phyloP scores from a whole-genome alignment of 2,888 invertebrate species.

The Synergus itoensis region DNA sequence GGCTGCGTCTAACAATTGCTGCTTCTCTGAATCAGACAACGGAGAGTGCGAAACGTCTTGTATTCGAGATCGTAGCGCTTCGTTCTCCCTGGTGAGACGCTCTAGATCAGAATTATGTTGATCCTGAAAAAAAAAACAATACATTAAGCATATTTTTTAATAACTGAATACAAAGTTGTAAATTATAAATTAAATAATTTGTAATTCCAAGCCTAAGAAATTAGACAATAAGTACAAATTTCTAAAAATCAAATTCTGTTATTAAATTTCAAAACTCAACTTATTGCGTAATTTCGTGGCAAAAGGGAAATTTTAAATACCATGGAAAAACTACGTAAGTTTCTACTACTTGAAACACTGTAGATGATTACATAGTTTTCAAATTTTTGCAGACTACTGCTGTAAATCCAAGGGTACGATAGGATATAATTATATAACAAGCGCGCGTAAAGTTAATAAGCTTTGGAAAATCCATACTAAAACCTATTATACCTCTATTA shows the following conservation, averaged over 20 bases:
- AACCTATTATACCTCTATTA: background rate
- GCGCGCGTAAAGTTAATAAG: conserved; percentile 35
- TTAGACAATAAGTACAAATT: background rate
- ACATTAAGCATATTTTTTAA: conserved; percentile 14
- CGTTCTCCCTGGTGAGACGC: conserved; percentile 88
- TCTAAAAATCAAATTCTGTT: background rate
- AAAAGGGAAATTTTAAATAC: conserved; percentile 6
- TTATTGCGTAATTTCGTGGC: background rate
- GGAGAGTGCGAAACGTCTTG: conserved; percentile 90
- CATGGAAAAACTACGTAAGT: conserved; percentile 11
- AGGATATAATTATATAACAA: conserved; percentile 36
- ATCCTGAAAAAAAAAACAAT: conserved; percentile 75
- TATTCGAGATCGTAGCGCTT: conserved; percentile 85
- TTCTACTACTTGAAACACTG: conserved; percentile 24
- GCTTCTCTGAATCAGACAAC: conserved; percentile 90
- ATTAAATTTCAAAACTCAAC: background rate
- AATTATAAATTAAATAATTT: background rate
- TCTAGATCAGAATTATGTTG: conserved; percentile 83
- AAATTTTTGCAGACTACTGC: conserved; percentile 22
- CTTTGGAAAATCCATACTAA: conserved; percentile 38
- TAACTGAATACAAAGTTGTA: background rate
- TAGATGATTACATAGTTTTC: background rate
- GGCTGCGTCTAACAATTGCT: conserved; percentile 86
- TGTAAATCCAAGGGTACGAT: conserved; percentile 23
- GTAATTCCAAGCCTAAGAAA: background rate